Evolutionary conservation across 2,113 vertebrate genomes (phyloP).

Genomic region (Shinisaurus crocodilurus): DNA sequence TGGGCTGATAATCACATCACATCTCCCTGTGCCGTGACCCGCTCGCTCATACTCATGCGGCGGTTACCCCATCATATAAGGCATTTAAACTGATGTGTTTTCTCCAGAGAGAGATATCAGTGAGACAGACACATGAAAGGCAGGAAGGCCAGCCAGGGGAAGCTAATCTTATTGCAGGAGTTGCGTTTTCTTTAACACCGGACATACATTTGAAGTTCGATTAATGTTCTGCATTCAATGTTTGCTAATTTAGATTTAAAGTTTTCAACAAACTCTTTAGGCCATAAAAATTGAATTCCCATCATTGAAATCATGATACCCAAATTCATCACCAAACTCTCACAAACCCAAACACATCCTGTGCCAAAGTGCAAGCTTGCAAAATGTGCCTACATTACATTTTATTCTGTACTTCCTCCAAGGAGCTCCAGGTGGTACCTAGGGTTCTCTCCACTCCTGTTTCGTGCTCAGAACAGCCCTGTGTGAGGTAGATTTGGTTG

Average conservation of each 20-base stretch:
- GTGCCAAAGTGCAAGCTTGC: too few relatives aligned
- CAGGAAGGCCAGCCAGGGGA: accelerated
- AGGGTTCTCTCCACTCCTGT: too few relatives aligned
- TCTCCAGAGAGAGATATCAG: accelerated
- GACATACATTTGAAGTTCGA: not conserved
- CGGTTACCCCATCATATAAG: accelerated
- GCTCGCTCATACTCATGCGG: accelerated
- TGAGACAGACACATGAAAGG: accelerated
- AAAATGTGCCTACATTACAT: too few relatives aligned
- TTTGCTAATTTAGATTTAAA: not conserved
- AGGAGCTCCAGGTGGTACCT: too few relatives aligned
- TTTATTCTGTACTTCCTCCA: too few relatives aligned
- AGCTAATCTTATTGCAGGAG: not conserved
- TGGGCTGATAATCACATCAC: not conserved
- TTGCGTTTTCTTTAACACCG: not conserved
- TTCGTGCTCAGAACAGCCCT: too few relatives aligned
- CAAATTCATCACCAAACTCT: not conserved
- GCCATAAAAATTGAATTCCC: not conserved
- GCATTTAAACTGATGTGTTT: not conserved
- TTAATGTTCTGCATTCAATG: not conserved
- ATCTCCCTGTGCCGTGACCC: not conserved
- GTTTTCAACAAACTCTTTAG: not conserved
- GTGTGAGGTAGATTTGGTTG: too few relatives aligned
- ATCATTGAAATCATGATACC: not conserved
- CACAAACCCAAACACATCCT: not conserved